phyloP scores from a whole-genome alignment of 1,140 invertebrate species.

The Penaeus vannamei region DNA sequence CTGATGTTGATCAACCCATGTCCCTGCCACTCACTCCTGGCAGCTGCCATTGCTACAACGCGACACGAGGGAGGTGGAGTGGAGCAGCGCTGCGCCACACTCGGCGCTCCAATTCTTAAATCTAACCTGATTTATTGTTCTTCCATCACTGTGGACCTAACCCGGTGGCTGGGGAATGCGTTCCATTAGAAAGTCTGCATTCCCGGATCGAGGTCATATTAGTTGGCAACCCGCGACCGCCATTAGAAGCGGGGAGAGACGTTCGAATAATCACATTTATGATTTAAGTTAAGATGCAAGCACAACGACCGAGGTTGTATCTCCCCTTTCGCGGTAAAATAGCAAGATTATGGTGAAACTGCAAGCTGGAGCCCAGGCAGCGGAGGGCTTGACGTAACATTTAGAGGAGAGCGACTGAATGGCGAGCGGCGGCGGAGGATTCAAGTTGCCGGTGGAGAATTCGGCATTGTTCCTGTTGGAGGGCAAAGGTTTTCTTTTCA shows the following conservation, averaged over 20 bases:
- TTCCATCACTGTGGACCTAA: slow-evolving; percentile 4
- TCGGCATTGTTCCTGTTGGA: too few species aligned
- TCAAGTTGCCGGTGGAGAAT: too few species aligned
- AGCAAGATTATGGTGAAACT: background rate
- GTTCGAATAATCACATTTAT: slow-evolving; percentile 60
- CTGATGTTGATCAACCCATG: slow-evolving; percentile 49
- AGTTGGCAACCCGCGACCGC: slow-evolving; percentile 42
- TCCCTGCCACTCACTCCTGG: slow-evolving; percentile 39
- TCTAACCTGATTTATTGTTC: slow-evolving; percentile 41
- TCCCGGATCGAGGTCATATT: background rate
- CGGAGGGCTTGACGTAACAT: background rate
- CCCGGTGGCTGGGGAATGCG: background rate
- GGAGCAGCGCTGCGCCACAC: background rate
- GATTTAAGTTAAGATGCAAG: slow-evolving; percentile 61
- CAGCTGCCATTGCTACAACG: slow-evolving; percentile 41
- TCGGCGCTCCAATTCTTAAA: slow-evolving; percentile 32
- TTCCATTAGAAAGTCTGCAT: slow-evolving; percentile 23
- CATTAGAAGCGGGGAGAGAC: slow-evolving; percentile 37
- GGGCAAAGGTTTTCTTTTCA: too few species aligned
- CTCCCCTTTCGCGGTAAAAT: background rate
- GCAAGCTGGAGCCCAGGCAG: background rate
- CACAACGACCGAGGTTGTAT: slow-evolving; percentile 52
- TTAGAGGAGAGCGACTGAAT: too few species aligned
- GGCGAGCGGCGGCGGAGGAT: too few species aligned
- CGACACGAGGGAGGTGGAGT: background rate